These are phyloP conservation scores for Ormyrus pomaceus DNA, from an alignment of 2,888 invertebrate species.

Conservation along the genomic window DNA sequence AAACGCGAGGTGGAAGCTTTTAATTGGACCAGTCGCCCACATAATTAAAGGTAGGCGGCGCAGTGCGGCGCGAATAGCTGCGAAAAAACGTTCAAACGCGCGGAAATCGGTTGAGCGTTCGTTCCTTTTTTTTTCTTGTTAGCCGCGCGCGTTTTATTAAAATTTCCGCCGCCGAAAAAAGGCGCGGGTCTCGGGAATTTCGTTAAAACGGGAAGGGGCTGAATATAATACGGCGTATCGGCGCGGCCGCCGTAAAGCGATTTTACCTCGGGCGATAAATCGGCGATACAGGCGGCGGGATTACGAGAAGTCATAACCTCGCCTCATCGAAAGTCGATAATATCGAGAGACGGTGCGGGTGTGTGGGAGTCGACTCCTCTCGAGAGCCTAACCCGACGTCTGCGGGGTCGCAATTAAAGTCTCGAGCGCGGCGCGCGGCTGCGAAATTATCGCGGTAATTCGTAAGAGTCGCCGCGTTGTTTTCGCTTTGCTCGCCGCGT, in stretches of 20 bases:
- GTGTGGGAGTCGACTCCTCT: no score
- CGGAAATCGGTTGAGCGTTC: not conserved
- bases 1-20: not conserved
- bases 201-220: not conserved
- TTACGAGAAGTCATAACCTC: constrained; percentile 48
- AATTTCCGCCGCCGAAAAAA: not conserved
- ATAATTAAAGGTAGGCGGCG: constrained; percentile 12
- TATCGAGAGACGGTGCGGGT: not conserved
- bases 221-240: constrained; percentile 23
- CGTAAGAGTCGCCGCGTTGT: not conserved
- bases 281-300: constrained; percentile 15
- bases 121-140: no score
- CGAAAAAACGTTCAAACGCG: not conserved
- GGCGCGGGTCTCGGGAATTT: not conserved
- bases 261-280: constrained; percentile 40
- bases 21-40: constrained; percentile 20
- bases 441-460: constrained; percentile 29
- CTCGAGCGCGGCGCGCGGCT: not conserved
- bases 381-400: no score
- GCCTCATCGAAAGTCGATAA: constrained; percentile 50
- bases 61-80: no score
- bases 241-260: constrained; percentile 20
- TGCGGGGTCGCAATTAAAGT: constrained; percentile 30
- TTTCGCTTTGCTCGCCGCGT: not conserved
- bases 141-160: constrained; percentile 1